phyloP scores from a whole-genome alignment of 1,140 invertebrate species.

The Thaumetopoea pityocampa region DNA sequence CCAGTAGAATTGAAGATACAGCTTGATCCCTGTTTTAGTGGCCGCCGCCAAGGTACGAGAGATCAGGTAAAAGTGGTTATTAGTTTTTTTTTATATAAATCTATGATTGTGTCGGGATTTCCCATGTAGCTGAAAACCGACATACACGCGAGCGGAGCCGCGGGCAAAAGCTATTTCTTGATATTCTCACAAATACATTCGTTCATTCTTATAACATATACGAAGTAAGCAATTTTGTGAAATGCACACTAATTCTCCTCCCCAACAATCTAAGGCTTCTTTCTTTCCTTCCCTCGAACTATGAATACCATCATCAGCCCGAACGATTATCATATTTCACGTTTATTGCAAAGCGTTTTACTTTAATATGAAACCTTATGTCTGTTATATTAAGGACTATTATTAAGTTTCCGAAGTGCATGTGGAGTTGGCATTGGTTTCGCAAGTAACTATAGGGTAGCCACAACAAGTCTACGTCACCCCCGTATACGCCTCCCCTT shows the following conservation, averaged over 20 bases:
- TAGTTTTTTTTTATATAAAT: no score
- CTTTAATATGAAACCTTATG: constrained; percentile 6
- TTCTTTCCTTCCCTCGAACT: constrained; percentile 51
- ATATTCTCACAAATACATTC: no score
- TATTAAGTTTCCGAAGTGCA: not conserved
- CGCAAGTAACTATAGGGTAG: constrained; percentile 34
- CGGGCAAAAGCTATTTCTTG: no score
- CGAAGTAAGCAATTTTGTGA: constrained; percentile 19
- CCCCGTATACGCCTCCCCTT: constrained; percentile 43
- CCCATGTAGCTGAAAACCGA: no score
- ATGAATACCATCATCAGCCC: constrained; percentile 69
- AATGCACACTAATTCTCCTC: constrained; percentile 40
- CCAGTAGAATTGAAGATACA: no score
- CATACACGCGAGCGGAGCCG: no score
- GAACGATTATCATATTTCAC: constrained; percentile 70
- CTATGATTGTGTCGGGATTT: no score
- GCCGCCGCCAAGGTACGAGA: no score
- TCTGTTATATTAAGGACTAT: constrained; percentile 5
- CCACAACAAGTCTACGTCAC: constrained; percentile 52
- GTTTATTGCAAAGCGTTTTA: constrained; percentile 18
- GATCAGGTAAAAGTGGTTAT: no score
- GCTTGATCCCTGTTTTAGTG: no score
- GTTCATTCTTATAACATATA: no score
- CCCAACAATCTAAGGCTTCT: constrained; percentile 49
- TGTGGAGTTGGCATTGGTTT: constrained; percentile 20